Evolutionary conservation across 2,797 vertebrate genomes (phyloP).

Genomic region (Xyrichtys novacula): DNA sequence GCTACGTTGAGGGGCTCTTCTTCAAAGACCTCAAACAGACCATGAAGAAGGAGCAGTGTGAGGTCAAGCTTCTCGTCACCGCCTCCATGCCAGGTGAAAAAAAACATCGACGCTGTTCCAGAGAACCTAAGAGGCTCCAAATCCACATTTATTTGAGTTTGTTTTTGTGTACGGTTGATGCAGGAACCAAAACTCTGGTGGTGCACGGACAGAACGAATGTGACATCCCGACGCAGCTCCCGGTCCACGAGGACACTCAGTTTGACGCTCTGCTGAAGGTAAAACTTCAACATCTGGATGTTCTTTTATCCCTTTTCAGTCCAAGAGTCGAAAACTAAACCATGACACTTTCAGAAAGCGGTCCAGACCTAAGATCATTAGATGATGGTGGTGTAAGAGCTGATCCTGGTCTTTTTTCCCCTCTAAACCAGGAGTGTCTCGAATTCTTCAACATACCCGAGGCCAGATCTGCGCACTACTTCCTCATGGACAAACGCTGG

Average conservation of each 20-base stretch:
- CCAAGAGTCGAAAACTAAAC: too few species aligned
- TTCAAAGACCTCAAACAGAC: slow-evolving; percentile 99
- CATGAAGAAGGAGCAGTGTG: slow-evolving; percentile 99
- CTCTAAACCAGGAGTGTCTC: slow-evolving; percentile 90
- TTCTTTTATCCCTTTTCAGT: too few species aligned
- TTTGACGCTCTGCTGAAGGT: slow-evolving; percentile 99
- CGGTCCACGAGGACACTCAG: slow-evolving; percentile 99
- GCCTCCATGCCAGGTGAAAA: slow-evolving; percentile 96
- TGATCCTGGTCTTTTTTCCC: neutral
- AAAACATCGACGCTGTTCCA: neutral
- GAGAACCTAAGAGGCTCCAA: neutral
- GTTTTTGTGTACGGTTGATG: neutral
- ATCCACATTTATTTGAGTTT: neutral
- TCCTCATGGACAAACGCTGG: slow-evolving; percentile 99
- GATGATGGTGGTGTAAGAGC: too few species aligned
- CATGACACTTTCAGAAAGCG: too few species aligned
- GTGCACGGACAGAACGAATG: slow-evolving; percentile 99
- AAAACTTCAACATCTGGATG: too few species aligned
- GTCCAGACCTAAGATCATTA: too few species aligned
- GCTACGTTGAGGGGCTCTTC: slow-evolving; percentile 98
- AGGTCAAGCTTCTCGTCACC: slow-evolving; percentile 97
- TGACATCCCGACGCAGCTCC: slow-evolving; percentile 98
- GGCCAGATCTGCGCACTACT: slow-evolving; percentile 95
- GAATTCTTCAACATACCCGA: slow-evolving; percentile 99
- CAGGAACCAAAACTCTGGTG: slow-evolving; percentile 98